A percentile compares a stretch with the other conserved stretches of the same genome.
phyloP scores from a whole-genome alignment of 2,888 invertebrate genomes.

The Parelbella ahira region DNA sequence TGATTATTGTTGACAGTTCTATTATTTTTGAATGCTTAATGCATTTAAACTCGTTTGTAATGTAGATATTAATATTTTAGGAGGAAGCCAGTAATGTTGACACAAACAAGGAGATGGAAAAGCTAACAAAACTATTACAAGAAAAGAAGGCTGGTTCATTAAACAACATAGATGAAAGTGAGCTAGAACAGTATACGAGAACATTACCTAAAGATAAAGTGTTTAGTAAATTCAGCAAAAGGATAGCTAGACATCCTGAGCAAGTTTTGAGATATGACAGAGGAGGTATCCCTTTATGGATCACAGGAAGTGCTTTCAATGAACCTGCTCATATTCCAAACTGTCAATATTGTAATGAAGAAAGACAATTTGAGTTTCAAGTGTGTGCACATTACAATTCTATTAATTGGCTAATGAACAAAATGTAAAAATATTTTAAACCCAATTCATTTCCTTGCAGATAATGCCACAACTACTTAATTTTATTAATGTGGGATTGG shows the following conservation, averaged over 20 bases:
- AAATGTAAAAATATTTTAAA: too few relatives aligned
- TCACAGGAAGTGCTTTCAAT: slow-evolving; percentile 81
- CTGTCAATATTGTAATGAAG: slow-evolving; percentile 86
- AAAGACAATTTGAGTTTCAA: slow-evolving; percentile 95
- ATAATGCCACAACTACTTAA: slow-evolving; percentile 91
- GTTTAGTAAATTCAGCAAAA: slow-evolving; percentile 88
- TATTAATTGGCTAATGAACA: too few relatives aligned
- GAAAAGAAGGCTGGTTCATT: slow-evolving; percentile 83
- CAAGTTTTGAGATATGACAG: slow-evolving; percentile 91
- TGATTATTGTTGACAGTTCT: too few relatives aligned
- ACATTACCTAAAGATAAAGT: slow-evolving; percentile 84
- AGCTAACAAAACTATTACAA: slow-evolving; percentile 68
- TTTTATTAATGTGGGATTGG: slow-evolving; percentile 82
- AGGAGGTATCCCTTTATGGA: slow-evolving; percentile 91
- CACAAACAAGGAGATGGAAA: slow-evolving; percentile 70
- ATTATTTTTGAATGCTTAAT: too few relatives aligned
- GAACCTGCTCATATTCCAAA: slow-evolving; percentile 81
- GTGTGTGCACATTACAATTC: too few relatives aligned
- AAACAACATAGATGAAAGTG: slow-evolving; percentile 82
- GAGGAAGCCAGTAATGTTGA: slow-evolving; percentile 65
- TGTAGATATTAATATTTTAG: slow-evolving; percentile 33
- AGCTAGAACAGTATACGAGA: slow-evolving; percentile 84
- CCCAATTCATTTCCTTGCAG: slow-evolving; percentile 63
- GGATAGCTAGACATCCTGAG: slow-evolving; percentile 85
- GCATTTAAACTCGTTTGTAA: background rate